A percentile compares a stretch with the other conserved stretches of the same genome.
phyloP scores from a whole-genome alignment of 2,797 vertebrate genomes.

The Melanotaenia maccullochi region DNA sequence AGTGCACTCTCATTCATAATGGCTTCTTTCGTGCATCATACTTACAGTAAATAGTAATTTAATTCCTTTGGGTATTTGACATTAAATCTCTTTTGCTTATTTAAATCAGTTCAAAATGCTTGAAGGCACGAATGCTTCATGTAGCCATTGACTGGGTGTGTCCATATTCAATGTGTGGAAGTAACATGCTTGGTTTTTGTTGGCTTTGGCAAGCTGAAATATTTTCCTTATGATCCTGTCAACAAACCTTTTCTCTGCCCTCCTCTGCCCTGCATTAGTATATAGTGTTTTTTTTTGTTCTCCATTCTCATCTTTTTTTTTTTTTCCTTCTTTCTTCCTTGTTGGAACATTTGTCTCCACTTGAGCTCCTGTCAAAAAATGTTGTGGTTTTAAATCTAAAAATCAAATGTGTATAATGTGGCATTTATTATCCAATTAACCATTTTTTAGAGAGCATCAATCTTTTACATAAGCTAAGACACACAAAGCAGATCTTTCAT shows the following conservation, averaged over 20 bases:
- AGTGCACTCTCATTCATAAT: conserved; percentile 66
- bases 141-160: conserved; percentile 68
- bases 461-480: conserved; percentile 25
- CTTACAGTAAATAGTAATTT: conserved; percentile 71
- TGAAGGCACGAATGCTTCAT: conserved; percentile 63
- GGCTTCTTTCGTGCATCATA: conserved; percentile 51
- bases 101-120: conserved; percentile 67
- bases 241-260: conserved; percentile 52
- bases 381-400: conserved; percentile 29
- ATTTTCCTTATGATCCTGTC: conserved; percentile 70
- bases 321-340: conserved; percentile 29
- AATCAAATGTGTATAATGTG: conserved; percentile 25
- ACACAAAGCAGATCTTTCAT: conserved; percentile 13
- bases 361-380: conserved; percentile 53
- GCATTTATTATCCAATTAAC: conserved; percentile 17
- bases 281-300: conserved; percentile 25
- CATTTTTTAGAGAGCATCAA: conserved; percentile 12
- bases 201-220: conserved; percentile 67
- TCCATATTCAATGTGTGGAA: conserved; percentile 43
- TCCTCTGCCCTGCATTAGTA: conserved; percentile 34
- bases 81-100: conserved; percentile 49
- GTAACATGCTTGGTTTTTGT: conserved; percentile 64
- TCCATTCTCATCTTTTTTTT: conserved; percentile 21
- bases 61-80: conserved; percentile 69
- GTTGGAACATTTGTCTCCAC: conserved; percentile 46